A percentile compares a stretch with the other conserved stretches of the same genome.
phyloP scores from a whole-genome alignment of 2,888 invertebrate genomes.

The Salticus scenicus region DNA sequence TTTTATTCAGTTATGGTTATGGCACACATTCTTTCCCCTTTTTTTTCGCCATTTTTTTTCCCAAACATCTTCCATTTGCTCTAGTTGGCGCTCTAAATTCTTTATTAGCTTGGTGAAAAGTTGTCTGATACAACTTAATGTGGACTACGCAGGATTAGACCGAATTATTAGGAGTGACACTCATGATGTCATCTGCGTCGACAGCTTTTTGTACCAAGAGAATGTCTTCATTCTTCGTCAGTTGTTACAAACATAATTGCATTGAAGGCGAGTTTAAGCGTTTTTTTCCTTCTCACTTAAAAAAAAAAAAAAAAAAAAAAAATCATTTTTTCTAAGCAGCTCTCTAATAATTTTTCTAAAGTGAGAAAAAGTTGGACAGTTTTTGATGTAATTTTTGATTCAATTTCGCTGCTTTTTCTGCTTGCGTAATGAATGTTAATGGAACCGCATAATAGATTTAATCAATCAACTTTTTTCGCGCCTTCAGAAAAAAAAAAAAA shows the following conservation, averaged over 20 bases:
- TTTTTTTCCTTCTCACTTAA: conserved; percentile 39
- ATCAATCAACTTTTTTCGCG: conserved; percentile 60
- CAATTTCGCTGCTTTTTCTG: conserved; percentile 49
- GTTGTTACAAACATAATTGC: conserved; percentile 48
- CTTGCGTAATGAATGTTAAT: conserved; percentile 66
- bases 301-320: conserved; percentile 9
- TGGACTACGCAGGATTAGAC: conserved; percentile 58
- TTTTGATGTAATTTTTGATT: conserved; percentile 68
- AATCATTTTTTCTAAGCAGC: conserved; percentile 25
- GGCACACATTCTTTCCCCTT: conserved; percentile 57
- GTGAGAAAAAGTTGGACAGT: conserved; percentile 64
- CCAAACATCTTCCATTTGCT: conserved; percentile 32
- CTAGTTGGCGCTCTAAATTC: conserved; percentile 56
- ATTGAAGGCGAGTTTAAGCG: conserved; percentile 61
- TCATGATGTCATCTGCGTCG: conserved; percentile 40
- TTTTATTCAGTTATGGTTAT: conserved; percentile 68
- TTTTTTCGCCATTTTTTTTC: conserved; percentile 35
- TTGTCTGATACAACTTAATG: conserved; percentile 65
- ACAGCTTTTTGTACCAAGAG: conserved; percentile 52
- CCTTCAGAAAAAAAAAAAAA: conserved; percentile 10
- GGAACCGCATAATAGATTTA: conserved; percentile 66
- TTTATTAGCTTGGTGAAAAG: conserved; percentile 70
- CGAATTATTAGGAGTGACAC: conserved; percentile 64
- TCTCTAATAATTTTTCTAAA: conserved; percentile 47
- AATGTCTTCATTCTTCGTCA: conserved; percentile 61